phyloP scores from a whole-genome alignment of 1,140 invertebrate species.

The Gryon sp. region DNA sequence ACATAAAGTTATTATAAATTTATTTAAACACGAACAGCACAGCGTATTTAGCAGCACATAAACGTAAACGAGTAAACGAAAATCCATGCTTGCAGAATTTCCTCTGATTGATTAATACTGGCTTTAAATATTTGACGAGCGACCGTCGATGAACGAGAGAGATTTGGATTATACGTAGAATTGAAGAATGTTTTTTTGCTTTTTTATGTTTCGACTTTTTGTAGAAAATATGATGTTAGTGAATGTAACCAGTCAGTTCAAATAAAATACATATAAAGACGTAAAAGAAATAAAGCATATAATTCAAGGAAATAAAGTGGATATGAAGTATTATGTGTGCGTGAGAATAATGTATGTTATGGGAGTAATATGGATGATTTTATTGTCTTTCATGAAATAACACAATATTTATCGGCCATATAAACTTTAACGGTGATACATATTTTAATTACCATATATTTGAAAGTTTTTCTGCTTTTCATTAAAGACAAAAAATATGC shows the following conservation, averaged over 20 bases:
- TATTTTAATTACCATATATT: too few species aligned
- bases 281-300: constrained; percentile 3
- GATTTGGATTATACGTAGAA: constrained; percentile 34
- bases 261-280: constrained; percentile 21
- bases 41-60: constrained; percentile 14
- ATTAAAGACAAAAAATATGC: too few species aligned
- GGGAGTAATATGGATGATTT: too few species aligned
- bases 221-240: constrained; percentile 9
- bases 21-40: constrained; percentile 12
- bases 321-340: too few species aligned
- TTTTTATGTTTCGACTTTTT: constrained; percentile 31
- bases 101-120: constrained; percentile 38
- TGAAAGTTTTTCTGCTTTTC: too few species aligned
- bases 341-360: too few species aligned
- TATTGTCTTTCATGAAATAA: too few species aligned
- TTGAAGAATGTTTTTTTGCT: too few species aligned
- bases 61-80: constrained; percentile 30
- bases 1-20: constrained; percentile 11
- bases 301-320: constrained; percentile 3
- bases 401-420: too few species aligned
- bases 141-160: constrained; percentile 26
- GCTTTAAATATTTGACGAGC: constrained; percentile 43
- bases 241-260: constrained; percentile 3
- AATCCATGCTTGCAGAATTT: constrained; percentile 28
- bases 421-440: too few species aligned